Conservation (phyloP, 2,113 vertebrate genomes). For the Steatornis caripensis region DNA sequence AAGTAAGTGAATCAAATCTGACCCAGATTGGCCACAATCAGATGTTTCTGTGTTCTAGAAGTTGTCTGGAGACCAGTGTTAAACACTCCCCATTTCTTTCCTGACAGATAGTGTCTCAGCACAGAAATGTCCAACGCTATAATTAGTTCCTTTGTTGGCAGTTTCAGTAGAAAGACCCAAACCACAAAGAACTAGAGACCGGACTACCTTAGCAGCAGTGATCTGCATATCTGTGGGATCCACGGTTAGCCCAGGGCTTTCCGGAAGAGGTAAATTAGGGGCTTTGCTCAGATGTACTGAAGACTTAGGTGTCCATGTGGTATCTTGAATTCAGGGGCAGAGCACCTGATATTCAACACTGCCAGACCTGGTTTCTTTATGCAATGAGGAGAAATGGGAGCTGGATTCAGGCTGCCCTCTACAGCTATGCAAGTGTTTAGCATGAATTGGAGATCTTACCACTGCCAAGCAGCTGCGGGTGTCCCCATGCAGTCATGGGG, state of each 20-base stretch:
- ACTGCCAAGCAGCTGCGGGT: neutral
- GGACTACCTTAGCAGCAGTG: neutral
- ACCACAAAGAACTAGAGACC: neutral
- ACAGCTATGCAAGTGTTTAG: neutral
- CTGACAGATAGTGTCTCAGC: neutral
- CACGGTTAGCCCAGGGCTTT: neutral
- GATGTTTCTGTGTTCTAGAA: neutral
- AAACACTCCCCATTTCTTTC: neutral
- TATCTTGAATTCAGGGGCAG: neutral
- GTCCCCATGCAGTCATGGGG: neutral
- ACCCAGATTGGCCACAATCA: neutral
- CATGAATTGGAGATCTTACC: neutral
- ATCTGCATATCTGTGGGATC: neutral
- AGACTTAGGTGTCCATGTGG: neutral
- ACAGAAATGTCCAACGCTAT: neutral
- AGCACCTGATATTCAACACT: neutral
- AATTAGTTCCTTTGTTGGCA: neutral
- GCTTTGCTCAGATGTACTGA: neutral
- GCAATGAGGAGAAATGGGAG: neutral
- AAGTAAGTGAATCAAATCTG: neutral
- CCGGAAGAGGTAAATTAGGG: neutral
- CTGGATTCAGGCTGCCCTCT: constrained; percentile 46
- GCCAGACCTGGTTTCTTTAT: neutral
- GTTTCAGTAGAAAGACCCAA: neutral
- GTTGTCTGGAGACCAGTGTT: neutral